Base-by-base conservation (phyloP, 2,888 invertebrate genomes). In the Agonopterix arenella region DNA sequence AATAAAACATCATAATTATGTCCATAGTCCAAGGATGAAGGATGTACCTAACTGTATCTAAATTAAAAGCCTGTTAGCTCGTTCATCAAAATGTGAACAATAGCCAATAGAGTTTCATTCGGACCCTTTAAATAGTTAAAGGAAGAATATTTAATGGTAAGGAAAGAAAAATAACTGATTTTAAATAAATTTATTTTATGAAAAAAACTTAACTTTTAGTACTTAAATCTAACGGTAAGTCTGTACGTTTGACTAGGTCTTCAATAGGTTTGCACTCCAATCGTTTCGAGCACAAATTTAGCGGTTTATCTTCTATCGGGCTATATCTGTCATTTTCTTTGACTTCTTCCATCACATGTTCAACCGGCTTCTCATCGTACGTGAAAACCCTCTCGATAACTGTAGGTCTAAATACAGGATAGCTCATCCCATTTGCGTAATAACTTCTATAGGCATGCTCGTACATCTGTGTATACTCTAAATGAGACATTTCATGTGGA, bases 221-320 rank as follows among this genome's bases (percentile, higher is more conserved):
- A 72, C 91, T 92, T 84, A 92, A 90, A 84, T 92, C 92, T 84
- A 92, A 80, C 49, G 92, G 92, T 60, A 88, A 78, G 72, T 91
- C 91, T 56, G 90, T 75, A 44, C 74, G 72, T 66, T 70, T 80
- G 71, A 85, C 73, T 76, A 84, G 74, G 51, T 80, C 76, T 54
- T 81, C 82, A 46, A 84, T 73, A 18, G 84, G 75, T 48, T 66
- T 78, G 68, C 73, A 80, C 48, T 84, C 84, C 40, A 73, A 59
- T 43, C 80, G 68, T 55, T 81, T 84, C 16, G 70, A 57, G 60
- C 89, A 84, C 46, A 90, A 66, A 57, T 89, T 88, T 45, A 90
- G 64, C 16, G 90, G 90, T 73, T 76, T 74, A 7, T 86, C 84
- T 52, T 78, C 77, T n/a, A 65, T 64, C 11, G 43, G 43, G n/a